Percentiles rank a stretch among this genome's conserved stretches.
Conservation (phyloP, 2,113 vertebrate species). For the Pollimyrus isidori region DNA sequence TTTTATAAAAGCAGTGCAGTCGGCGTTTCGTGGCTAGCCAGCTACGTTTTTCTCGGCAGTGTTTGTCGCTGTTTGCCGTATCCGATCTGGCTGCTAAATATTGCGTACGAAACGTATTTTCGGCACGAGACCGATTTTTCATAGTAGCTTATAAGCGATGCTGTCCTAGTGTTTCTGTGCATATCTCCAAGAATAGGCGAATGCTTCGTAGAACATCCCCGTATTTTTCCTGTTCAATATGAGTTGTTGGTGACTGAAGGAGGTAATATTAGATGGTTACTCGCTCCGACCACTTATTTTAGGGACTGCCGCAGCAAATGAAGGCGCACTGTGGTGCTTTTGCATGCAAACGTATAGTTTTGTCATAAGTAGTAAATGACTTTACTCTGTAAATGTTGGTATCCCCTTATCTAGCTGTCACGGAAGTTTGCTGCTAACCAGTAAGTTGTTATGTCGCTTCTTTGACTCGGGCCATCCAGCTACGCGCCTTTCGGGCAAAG, state of each 20-base stretch:
- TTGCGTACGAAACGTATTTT: neutral
- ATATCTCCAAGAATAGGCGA: neutral
- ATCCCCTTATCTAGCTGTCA: neutral
- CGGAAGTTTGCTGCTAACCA: neutral
- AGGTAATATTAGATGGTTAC: neutral
- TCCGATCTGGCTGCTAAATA: neutral
- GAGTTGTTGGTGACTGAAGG: neutral
- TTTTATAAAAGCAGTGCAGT: neutral
- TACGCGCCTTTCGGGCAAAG: neutral
- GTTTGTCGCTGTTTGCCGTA: neutral
- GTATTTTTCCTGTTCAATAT: neutral
- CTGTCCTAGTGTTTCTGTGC: neutral
- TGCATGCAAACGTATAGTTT: neutral
- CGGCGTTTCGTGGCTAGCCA: neutral
- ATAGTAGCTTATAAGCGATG: neutral
- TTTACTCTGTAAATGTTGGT: neutral
- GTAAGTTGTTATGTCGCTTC: neutral
- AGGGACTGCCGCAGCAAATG: neutral
- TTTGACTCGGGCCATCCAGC: neutral
- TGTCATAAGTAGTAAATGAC: neutral
- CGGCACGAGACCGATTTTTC: neutral
- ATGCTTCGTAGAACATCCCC: neutral
- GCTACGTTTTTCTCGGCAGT: neutral
- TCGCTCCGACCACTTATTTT: neutral
- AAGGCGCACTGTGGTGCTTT: neutral